Conservation (phyloP, 2,113 vertebrate species). For the Seriola dumerili region DNA sequence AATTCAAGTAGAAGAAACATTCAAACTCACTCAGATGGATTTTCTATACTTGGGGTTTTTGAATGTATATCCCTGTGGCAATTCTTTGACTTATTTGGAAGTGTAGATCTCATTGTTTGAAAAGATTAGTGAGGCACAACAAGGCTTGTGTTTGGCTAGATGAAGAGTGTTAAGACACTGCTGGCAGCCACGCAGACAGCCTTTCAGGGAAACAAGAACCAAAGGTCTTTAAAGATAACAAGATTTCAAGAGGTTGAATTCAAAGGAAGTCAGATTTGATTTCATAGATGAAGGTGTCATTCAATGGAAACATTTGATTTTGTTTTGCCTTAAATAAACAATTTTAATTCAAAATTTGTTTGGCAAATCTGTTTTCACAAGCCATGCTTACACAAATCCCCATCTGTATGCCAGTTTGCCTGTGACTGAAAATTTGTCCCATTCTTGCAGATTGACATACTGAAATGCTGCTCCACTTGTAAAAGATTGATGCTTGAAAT, state of each 20-base stretch:
- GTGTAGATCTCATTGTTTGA: constrained; percentile 34
- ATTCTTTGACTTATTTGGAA: constrained; percentile 41
- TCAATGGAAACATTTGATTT: constrained; percentile 9
- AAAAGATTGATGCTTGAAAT: constrained; percentile 11
- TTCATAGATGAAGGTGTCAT: constrained; percentile 23
- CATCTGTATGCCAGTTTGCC: not conserved
- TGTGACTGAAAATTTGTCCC: constrained; percentile 6
- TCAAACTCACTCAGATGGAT: too few relatives aligned
- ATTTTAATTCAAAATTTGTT: not conserved
- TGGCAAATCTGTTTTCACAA: not conserved
- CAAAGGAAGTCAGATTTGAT: constrained; percentile 32
- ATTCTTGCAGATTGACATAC: not conserved
- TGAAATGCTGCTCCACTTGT: constrained; percentile 10
- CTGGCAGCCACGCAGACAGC: constrained; percentile 49
- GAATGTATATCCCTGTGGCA: constrained; percentile 26
- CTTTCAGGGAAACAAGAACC: constrained; percentile 31
- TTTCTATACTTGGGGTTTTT: constrained; percentile 1
- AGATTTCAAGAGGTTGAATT: constrained; percentile 38
- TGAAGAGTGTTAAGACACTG: constrained; percentile 43
- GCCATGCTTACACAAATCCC: not conserved
- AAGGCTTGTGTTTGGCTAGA: constrained; percentile 46
- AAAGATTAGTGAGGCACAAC: constrained; percentile 44
- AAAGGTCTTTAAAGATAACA: constrained; percentile 56
- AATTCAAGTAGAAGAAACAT: not conserved
- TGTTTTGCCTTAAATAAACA: constrained; percentile 4